Conservation (phyloP, 2,113 vertebrate genomes). For the Bothrops jararaca region DNA sequence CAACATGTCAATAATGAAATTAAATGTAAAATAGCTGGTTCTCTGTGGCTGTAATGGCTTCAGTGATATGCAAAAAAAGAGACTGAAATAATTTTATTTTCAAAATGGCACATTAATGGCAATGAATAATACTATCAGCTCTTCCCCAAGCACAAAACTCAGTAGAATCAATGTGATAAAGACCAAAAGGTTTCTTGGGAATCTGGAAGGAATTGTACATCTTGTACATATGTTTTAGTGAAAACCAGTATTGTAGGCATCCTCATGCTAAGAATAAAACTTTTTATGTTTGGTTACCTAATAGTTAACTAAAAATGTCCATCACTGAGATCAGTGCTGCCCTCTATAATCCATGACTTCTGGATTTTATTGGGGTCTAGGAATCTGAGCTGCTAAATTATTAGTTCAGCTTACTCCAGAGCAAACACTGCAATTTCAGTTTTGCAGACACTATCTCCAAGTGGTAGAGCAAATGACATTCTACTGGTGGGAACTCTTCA, state of each 20-base stretch:
- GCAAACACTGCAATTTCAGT: background rate
- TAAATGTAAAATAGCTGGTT: background rate
- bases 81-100: constrained; percentile 66
- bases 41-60: constrained; percentile 20
- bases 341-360: background rate
- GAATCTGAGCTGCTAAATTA: background rate
- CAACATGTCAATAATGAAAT: constrained; percentile 2
- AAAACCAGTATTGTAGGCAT: constrained; percentile 28
- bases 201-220: constrained; percentile 70
- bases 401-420: background rate
- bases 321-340: background rate
- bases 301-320: constrained; percentile 8
- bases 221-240: constrained; percentile 50
- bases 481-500: background rate
- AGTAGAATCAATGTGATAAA: constrained; percentile 67
- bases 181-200: constrained; percentile 57
- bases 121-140: constrained; percentile 72
- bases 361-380: background rate
- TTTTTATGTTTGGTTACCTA: background rate
- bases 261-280: background rate
- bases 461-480: background rate
- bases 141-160: constrained; percentile 66
- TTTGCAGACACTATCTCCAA: background rate
- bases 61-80: constrained; percentile 38
- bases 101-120: constrained; percentile 64